Evolutionary conservation across 1,140 invertebrate genomes (phyloP), one percentile per base, ranked within the genome.

Genomic region (Drosophila trapezifrons): DNA sequence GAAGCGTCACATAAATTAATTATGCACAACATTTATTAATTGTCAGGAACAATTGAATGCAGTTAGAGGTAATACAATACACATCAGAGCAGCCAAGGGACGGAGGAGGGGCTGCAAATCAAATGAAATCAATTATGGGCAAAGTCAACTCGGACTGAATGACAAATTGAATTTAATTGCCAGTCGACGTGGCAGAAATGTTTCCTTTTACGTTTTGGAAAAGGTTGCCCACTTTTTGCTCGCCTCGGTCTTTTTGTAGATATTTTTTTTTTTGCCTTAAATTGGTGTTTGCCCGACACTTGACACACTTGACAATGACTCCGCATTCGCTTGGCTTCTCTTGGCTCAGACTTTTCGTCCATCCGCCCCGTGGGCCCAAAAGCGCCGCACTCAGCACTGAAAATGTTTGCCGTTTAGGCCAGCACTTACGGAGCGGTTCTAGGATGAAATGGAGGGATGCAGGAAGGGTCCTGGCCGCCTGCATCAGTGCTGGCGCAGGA

Each of bases 121-220:
- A 80, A 80, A 80, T 82, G 70, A 82, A 83, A 83, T 83, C 80
- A 83, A 83, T 83, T 83, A 83, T 83, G 80, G 60, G 63, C 45
- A 83, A 78, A 83, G 80, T 83, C 80, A 83, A 70, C 76, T 82
- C 62, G 59, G 56, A 51, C 67, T 67, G 60, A 78, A 78, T 76
- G 70, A 83, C 80, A 83, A 83, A 83, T 83, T 83, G 64, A 83
- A 83, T 83, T 83, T 79, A 82, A 83, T 83, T 83, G 80, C 75
- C 65, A 47, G 56, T 38, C 79, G 60, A 77, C 60, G 78, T 83
- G 70, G 62, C 58, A 60, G 27, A 72, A 62, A 55, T 59, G 35
- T 29, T 51, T 63, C 35, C 18, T 27, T 32, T 49, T 73, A 12
- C 35, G 42, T 46, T 72, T 72, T 59, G 45, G 42, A 47, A 37